A percentile compares a stretch with the other conserved stretches of the same genome.
Evolutionary conservation across 2,797 vertebrate species (phyloP).

Genomic region (Hypotaenidia philippensis): DNA sequence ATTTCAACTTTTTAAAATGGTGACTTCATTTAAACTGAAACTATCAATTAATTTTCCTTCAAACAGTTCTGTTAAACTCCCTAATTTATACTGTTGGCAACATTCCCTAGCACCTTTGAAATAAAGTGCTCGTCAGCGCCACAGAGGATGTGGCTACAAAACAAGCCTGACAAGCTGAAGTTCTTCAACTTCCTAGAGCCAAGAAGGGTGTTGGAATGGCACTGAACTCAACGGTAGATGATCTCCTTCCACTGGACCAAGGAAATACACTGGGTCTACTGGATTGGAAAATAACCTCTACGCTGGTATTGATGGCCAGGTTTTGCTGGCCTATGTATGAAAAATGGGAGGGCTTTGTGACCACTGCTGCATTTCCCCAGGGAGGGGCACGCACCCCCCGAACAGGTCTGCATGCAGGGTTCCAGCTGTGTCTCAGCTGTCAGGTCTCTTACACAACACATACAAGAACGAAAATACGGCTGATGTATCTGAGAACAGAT

Average conservation of each 20-base stretch:
- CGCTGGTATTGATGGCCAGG: not conserved
- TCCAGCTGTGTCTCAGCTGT: not conserved
- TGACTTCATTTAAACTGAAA: conserved; percentile 29
- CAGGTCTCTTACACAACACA: not conserved
- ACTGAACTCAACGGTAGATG: not conserved
- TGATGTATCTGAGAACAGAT: not conserved
- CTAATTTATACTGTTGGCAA: not conserved
- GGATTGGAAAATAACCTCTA: not conserved
- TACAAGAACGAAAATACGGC: not conserved
- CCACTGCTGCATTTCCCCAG: not conserved
- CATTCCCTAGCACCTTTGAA: conserved; percentile 17
- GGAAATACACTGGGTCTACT: not conserved
- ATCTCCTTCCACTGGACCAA: not conserved
- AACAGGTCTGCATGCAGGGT: not conserved
- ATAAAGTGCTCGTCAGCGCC: not conserved
- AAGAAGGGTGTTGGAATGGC: not conserved
- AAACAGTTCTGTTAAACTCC: not conserved
- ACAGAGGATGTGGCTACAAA: not conserved
- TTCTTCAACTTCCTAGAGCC: not conserved
- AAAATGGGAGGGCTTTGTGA: not conserved
- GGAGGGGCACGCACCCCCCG: not conserved
- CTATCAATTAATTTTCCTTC: not conserved
- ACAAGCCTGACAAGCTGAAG: not conserved
- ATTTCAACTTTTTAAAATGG: conserved; percentile 66
- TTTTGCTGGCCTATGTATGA: not conserved